These are phyloP conservation scores for Gymnoscelis rufifasciata DNA, from an alignment of 2,888 invertebrate species.

Conservation along the genomic window DNA sequence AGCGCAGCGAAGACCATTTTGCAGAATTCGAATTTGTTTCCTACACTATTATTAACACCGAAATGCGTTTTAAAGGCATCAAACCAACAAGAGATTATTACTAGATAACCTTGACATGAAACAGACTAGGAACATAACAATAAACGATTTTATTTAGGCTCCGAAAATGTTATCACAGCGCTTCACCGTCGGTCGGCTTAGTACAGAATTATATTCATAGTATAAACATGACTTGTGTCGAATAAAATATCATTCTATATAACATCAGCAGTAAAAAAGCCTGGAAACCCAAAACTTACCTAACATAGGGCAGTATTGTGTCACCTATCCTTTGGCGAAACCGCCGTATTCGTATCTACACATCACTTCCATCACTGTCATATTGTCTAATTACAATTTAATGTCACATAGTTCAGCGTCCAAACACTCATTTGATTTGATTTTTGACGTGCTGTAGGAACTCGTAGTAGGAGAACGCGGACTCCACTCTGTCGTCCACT, in stretches of 20 bases:
- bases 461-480: constrained; percentile 97
- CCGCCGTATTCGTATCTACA: constrained; percentile 23
- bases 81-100: too few relatives aligned
- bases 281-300: constrained; percentile 3
- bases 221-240: neutral
- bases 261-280: constrained; percentile 1
- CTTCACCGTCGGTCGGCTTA: too few relatives aligned
- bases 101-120: too few relatives aligned
- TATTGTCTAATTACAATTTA: neutral
- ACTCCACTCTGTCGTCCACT: constrained; percentile 96
- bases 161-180: too few relatives aligned
- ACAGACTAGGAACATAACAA: too few relatives aligned
- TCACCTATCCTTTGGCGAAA: constrained; percentile 6
- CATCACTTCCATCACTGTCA: constrained; percentile 31
- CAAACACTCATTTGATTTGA: constrained; percentile 87
- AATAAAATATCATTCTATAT: constrained; percentile 1
- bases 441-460: constrained; percentile 96
- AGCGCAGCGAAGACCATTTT: too few relatives aligned
- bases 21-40: too few relatives aligned
- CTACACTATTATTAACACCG: too few relatives aligned
- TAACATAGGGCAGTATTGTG: constrained; percentile 19
- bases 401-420: constrained; percentile 25
- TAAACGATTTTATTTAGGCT: too few relatives aligned
- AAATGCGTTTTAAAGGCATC: too few relatives aligned
- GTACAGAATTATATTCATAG: too few relatives aligned